Evolutionary conservation across 1,140 invertebrate genomes (phyloP).

Genomic region (Tetramorium simillimum): DNA sequence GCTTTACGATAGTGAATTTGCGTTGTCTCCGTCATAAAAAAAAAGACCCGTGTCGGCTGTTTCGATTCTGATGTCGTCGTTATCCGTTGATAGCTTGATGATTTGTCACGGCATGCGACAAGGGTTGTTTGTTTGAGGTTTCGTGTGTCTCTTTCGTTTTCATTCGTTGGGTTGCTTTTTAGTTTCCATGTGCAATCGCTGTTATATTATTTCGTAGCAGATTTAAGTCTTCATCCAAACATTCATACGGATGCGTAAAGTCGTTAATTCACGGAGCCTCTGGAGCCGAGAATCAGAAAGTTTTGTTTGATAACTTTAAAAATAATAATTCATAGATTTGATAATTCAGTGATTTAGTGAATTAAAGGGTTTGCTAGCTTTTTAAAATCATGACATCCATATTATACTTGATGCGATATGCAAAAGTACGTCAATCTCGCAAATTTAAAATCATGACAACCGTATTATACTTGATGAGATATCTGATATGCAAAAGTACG

Average conservation of each 20-base stretch:
- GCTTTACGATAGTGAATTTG: constrained; percentile 34
- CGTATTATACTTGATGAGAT: neutral
- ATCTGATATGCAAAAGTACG: neutral
- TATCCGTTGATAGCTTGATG: constrained; percentile 1
- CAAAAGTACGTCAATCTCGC: neutral
- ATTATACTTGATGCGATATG: neutral
- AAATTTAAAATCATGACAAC: neutral
- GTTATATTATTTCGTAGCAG: neutral
- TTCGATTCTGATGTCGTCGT: neutral
- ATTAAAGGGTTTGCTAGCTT: neutral
- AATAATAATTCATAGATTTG: neutral
- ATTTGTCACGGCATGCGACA: neutral
- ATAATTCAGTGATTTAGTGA: neutral
- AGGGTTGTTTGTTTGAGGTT: neutral
- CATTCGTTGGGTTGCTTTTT: neutral
- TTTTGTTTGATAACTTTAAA: neutral
- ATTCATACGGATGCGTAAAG: neutral
- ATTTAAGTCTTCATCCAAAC: neutral
- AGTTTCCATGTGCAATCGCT: neutral
- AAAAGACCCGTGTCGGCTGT: neutral
- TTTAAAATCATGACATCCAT: neutral
- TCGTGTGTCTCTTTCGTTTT: neutral
- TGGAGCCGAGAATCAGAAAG: neutral
- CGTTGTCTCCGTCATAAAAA: neutral
- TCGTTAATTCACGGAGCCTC: neutral